These are phyloP conservation scores for Gibbula magus DNA, from an alignment of 2,888 invertebrate species.

Conservation along the genomic window DNA sequence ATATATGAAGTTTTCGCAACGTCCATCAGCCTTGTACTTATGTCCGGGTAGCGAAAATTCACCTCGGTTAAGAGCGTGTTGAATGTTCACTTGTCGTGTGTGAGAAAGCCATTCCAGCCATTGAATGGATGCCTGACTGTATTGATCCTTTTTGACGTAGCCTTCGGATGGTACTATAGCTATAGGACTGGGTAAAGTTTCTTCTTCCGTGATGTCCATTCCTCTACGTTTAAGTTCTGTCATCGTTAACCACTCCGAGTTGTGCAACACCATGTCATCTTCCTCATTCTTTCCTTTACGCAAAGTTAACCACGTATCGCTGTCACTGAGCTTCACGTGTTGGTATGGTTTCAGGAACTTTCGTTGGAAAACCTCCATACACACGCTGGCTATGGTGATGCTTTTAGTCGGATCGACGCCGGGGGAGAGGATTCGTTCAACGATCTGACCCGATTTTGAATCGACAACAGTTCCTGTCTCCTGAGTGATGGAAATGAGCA, in stretches of 20 bases:
- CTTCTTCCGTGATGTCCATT: neutral
- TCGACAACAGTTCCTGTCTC: neutral
- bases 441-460: neutral
- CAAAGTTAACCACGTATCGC: neutral
- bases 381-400: neutral
- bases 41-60: neutral
- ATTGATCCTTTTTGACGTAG: neutral
- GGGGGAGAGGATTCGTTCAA: neutral
- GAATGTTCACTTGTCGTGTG: neutral
- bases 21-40: neutral
- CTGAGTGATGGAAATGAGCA: conserved; percentile 33
- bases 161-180: neutral
- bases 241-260: neutral
- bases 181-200: neutral
- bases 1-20: neutral
- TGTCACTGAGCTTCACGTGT: neutral
- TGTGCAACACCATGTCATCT: neutral
- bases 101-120: neutral
- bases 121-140: neutral
- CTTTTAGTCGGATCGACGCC: conserved; percentile 20
- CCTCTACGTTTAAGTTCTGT: neutral
- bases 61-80: neutral
- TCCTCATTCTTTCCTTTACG: neutral
- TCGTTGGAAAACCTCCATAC: neutral
- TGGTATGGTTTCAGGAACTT: neutral